A percentile compares a stretch with the other conserved stretches of the same genome.
Evolutionary conservation across 2,113 vertebrate species (phyloP).

Genomic region (Pachyramphus minor): DNA sequence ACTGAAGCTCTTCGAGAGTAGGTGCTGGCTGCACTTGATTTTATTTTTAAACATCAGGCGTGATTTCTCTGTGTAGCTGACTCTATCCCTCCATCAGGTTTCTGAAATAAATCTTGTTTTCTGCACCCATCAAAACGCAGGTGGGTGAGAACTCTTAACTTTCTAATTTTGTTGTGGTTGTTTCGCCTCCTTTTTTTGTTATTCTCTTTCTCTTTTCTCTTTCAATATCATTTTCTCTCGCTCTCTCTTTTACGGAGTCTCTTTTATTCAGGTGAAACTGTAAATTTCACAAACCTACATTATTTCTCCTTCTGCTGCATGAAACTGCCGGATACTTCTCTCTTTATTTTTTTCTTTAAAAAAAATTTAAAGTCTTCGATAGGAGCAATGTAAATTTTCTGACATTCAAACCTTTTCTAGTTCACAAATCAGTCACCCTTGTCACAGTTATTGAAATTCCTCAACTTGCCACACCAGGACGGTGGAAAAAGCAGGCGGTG

Average conservation of each 20-base stretch:
- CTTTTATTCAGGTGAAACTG: slow-evolving; percentile 76
- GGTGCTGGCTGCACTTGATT: slow-evolving; percentile 1
- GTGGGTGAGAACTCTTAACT: slow-evolving; percentile 70
- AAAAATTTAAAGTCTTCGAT: slow-evolving; percentile 61
- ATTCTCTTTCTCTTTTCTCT: not conserved
- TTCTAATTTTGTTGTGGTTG: slow-evolving; percentile 48
- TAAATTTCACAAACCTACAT: slow-evolving; percentile 71
- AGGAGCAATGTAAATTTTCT: slow-evolving; percentile 81
- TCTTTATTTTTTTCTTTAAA: not conserved
- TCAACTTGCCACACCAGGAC: slow-evolving; percentile 83
- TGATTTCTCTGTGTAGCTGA: slow-evolving; percentile 61
- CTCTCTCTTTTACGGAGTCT: not conserved
- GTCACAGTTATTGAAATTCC: slow-evolving; percentile 87
- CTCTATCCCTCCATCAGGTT: slow-evolving; percentile 51
- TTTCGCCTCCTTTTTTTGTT: not conserved
- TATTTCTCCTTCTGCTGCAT: slow-evolving; percentile 63
- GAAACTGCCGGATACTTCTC: slow-evolving; percentile 47
- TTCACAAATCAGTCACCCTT: slow-evolving; percentile 89
- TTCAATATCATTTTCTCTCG: not conserved
- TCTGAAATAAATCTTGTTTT: slow-evolving; percentile 61
- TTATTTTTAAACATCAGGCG: slow-evolving; percentile 55
- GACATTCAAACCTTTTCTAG: slow-evolving; percentile 82
- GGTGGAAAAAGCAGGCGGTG: slow-evolving; percentile 83
- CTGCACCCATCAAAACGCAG: slow-evolving; percentile 66
- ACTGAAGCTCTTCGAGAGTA: slow-evolving; percentile 60